Evolutionary conservation across 2,888 invertebrate genomes (phyloP).

Genomic region (Odontomyia ornata): DNA sequence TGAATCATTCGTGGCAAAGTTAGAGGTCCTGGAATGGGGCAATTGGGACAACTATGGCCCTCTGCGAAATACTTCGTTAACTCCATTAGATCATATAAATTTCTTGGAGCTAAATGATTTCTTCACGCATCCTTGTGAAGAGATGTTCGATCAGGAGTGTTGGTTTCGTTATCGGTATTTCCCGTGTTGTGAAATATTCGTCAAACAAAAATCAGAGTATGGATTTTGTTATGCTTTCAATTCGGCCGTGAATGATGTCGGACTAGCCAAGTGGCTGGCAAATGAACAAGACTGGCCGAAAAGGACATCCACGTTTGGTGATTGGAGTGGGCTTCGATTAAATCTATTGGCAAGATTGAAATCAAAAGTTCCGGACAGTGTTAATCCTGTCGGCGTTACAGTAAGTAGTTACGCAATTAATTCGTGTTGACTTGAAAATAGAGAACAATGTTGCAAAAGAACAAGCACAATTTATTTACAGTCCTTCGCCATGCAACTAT

Average conservation of each 20-base stretch:
- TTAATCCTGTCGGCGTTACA: conserved; percentile 53
- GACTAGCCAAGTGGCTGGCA: neutral
- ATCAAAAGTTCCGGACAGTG: conserved; percentile 48
- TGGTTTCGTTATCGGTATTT: conserved; percentile 61
- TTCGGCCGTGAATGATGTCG: conserved; percentile 58
- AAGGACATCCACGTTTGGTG: conserved; percentile 56
- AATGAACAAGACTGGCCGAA: conserved; percentile 48
- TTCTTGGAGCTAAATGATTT: conserved; percentile 54
- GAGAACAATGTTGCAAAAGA: neutral
- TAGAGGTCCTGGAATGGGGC: conserved; percentile 59
- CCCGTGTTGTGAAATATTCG: conserved; percentile 64
- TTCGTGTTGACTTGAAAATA: neutral
- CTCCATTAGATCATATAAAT: conserved; percentile 56
- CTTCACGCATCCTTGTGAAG: conserved; percentile 58
- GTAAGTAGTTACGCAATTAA: conserved; percentile 51
- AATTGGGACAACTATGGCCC: conserved; percentile 57
- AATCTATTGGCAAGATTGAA: conserved; percentile 51
- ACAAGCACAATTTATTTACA: too few species aligned
- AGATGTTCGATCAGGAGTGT: conserved; percentile 60
- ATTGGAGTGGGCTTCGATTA: conserved; percentile 57
- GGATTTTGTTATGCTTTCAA: conserved; percentile 66
- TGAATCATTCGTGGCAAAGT: conserved; percentile 53
- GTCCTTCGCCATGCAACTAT: neutral
- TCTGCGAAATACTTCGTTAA: conserved; percentile 50
- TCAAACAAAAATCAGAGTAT: conserved; percentile 63